phyloP scores from a whole-genome alignment of 2,797 vertebrate genomes.

The Sebastes paucispinis region DNA sequence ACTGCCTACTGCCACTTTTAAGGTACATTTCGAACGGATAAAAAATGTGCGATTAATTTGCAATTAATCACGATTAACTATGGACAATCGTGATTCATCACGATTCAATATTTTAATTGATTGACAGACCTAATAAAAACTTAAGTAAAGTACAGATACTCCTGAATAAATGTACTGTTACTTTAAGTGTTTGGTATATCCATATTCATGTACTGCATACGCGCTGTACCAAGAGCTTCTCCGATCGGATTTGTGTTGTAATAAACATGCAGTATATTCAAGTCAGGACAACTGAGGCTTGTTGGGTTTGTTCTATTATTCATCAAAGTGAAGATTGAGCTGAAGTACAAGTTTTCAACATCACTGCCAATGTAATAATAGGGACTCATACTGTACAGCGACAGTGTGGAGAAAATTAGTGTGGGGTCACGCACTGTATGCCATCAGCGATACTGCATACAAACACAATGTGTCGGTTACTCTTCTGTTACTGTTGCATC shows the following conservation, averaged over 20 bases:
- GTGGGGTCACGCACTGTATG: background rate
- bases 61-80: too few species aligned
- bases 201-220: background rate
- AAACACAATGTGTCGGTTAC: background rate
- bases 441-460: background rate
- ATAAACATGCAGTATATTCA: background rate
- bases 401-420: background rate
- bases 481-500: background rate
- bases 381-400: background rate
- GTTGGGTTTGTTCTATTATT: background rate
- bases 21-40: too few species aligned
- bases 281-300: background rate
- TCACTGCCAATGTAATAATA: background rate
- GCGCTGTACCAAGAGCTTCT: background rate
- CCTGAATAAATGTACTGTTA: background rate
- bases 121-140: too few species aligned
- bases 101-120: too few species aligned
- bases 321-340: background rate
- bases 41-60: too few species aligned
- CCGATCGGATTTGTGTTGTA: background rate
- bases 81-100: too few species aligned
- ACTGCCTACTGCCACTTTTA: too few species aligned
- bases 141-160: too few species aligned
- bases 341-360: background rate
- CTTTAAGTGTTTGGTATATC: background rate